Evolutionary conservation across 2,888 invertebrate genomes (phyloP).

Genomic region (Tiphia femorata): DNA sequence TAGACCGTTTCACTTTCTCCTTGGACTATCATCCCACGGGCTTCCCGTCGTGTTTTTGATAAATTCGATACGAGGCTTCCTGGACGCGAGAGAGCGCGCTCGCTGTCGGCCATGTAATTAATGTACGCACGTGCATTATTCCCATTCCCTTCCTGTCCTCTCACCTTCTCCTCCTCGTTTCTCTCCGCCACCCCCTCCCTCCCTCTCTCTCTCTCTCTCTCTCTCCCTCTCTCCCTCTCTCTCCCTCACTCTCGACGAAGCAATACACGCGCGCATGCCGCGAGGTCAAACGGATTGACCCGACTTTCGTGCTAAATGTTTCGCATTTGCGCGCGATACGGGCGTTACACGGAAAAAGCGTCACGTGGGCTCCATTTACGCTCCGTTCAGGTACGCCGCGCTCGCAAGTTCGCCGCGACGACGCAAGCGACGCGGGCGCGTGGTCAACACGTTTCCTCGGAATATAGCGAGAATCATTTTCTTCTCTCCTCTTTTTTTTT

Average conservation of each 20-base stretch:
- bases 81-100: slow-evolving; percentile 33
- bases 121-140: slow-evolving; percentile 44
- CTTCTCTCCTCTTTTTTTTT: too few relatives aligned
- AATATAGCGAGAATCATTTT: too few relatives aligned
- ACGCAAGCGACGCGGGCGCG: too few relatives aligned
- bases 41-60: slow-evolving; percentile 63
- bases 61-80: slow-evolving; percentile 62
- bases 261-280: slow-evolving; percentile 17
- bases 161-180: not conserved
- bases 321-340: not conserved
- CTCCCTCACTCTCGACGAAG: not conserved
- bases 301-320: slow-evolving; percentile 10
- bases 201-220: not conserved
- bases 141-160: not conserved
- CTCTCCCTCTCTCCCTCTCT: not conserved
- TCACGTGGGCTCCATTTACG: not conserved
- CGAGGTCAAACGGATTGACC: slow-evolving; percentile 27
- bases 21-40: slow-evolving; percentile 46
- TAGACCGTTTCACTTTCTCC: slow-evolving; percentile 33
- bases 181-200: too few relatives aligned
- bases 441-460: too few relatives aligned
- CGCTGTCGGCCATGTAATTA: slow-evolving; percentile 37
- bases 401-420: too few relatives aligned
- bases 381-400: not conserved
- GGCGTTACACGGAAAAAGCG: slow-evolving; percentile 2